Base-by-base conservation (phyloP, 2,113 vertebrate genomes). In the Thalassoma bifasciatum region DNA sequence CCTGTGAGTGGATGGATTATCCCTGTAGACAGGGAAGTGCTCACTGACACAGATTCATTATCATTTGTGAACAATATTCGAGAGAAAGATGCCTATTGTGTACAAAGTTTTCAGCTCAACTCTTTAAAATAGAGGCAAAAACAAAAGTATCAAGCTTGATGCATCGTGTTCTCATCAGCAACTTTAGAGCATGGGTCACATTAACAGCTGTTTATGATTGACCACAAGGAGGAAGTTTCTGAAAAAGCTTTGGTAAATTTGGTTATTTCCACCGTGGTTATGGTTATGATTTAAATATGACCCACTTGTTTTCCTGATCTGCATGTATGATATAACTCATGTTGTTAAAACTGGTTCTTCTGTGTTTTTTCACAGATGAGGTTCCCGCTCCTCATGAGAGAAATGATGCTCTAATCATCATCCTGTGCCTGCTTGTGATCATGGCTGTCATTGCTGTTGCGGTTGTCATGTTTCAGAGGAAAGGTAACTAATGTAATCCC, bases 201-300 rank as follows among this genome's bases (percentile, higher is more conserved):
- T 21, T 34, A 54, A 63, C 2, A 59, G 50, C 13, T 2, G 38
- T 17, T 23, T 58, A 56, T 11, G 1, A 47, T 65, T 74, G 16
- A 53, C 64, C 49, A 83, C 1, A 10, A 70, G 72, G 56, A 1
- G 79, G 80, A 86, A 84, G 77, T 87, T 54, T 24, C 5, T 5
- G n/a, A 5, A 11, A 1, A n/a, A 1, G 23, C 14, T 30, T 44
- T 50, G 67, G 77, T 40, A 63, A 74, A n/a, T 83, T 69, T 75
- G 87, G 82, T 91, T 86, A 46, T 89, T 91, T 91, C 82, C 86
- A 81, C 5, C 23, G 53, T 51, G 58, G 57, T 5, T 23, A 64
- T 50, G 9, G 11, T 12, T 2, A 6, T 23, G 16, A 52, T 8
- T 64, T 6, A 19, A 19, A 19, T 36, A 1, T 9, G 1, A 37